Evolutionary conservation across 2,888 invertebrate species (phyloP), one percentile per base, ranked within the genome.

Genomic region (Megaustenia siamemsis): DNA sequence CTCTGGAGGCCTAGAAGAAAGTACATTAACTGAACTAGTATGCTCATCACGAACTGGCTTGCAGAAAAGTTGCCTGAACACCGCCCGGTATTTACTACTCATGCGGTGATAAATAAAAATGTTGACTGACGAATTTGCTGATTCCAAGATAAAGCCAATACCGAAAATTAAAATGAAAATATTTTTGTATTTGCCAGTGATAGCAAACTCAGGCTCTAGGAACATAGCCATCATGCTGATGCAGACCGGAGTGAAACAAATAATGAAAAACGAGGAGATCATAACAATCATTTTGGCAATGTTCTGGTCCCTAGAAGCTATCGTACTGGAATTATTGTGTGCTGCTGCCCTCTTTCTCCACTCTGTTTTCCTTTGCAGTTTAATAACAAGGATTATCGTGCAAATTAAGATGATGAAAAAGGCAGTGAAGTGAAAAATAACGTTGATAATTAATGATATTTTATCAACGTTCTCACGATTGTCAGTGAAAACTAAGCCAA

Each of bases 181-280:
- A 56, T 81, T 53, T 38, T 56, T 40, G 21, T 81, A 71, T 71
- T 69, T 69, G 12, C 69, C 81, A 6, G n/a, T 71, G 18, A 81
- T 35, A 6, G 69, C 45, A 38, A 81, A 28, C 6, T 71, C 71
- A 18, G 81, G 81, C 28, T 71, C 71, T 12, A 71, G 1, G 10
- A 40, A 40, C 69, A 81, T 81, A n/a, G 40, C 56, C 12, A 49
- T 8, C n/a, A 71, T 71, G 24, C 69, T 53, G 1, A 81, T 15
- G 1, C 28, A 63, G 0, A 38, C 66, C 40, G 78, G 78, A 15
- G 40, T 63, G n/a, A 78, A 78, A 18, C 71, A 71, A 3, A 28
- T 12, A n/a, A 71, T 71, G 45, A 71, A 71, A 6, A 71, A n/a
- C n/a, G 24, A 28, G 43, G 71, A 71, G n/a, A 71, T 71, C 71